Conservation (phyloP, 2,113 vertebrate genomes). For the Stigmatopora nigra region DNA sequence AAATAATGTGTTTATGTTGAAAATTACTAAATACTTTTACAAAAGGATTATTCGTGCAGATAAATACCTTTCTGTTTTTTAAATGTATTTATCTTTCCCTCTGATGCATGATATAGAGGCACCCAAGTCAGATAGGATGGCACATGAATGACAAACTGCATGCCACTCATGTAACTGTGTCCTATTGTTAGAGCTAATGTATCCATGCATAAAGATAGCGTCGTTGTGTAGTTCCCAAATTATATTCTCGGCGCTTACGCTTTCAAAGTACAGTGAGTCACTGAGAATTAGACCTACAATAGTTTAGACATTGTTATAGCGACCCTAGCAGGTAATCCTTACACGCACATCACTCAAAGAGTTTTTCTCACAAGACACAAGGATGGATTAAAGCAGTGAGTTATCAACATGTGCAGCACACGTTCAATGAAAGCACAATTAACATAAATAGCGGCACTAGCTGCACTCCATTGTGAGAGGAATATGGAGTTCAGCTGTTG, state of each 20-base stretch:
- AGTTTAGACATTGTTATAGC: conserved; percentile 60
- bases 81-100: conserved; percentile 39
- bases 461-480: conserved; percentile 45
- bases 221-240: conserved; percentile 34
- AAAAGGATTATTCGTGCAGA: conserved; percentile 38
- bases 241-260: conserved; percentile 33
- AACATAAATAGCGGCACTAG: conserved; percentile 59
- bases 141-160: conserved; percentile 31
- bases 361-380: conserved; percentile 48
- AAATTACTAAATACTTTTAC: conserved; percentile 16
- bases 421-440: conserved; percentile 49
- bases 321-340: conserved; percentile 63
- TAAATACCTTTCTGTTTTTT: conserved; percentile 45
- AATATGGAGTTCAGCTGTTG: conserved; percentile 28
- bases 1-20: conserved; percentile 10
- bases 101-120: conserved; percentile 21
- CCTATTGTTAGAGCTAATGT: conserved; percentile 44
- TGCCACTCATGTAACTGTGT: conserved; percentile 33
- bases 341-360: conserved; percentile 23
- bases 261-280: conserved; percentile 19
- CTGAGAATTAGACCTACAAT: conserved; percentile 41
- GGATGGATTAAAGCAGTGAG: conserved; percentile 57
- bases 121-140: conserved; percentile 23
- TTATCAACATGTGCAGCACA: conserved; percentile 43
- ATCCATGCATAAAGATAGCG: conserved; percentile 34